These are phyloP conservation scores for Anagyrus pseudococci DNA, from an alignment of 2,888 invertebrate genomes.

Conservation along the genomic window DNA sequence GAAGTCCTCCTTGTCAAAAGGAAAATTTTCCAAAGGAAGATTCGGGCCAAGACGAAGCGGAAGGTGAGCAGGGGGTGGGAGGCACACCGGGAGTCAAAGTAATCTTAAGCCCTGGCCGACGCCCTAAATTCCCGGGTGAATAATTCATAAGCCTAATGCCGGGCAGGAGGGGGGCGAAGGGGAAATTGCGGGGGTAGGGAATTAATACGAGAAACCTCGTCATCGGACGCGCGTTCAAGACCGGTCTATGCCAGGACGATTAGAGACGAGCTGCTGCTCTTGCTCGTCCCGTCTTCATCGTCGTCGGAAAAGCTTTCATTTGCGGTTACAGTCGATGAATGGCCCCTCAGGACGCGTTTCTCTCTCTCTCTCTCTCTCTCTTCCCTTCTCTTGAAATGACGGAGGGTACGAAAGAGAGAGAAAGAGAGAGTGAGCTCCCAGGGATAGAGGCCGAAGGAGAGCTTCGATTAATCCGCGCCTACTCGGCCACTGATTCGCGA, in stretches of 20 bases:
- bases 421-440: too few species aligned
- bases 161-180: not conserved
- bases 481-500: too few species aligned
- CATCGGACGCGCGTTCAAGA: too few species aligned
- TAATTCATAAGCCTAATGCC: slow-evolving; percentile 27
- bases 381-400: not conserved
- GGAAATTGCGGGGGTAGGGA: too few species aligned
- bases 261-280: not conserved
- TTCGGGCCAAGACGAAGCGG: not conserved
- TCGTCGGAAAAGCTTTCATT: too few species aligned
- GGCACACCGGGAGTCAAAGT: slow-evolving; percentile 12
- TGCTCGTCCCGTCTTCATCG: too few species aligned
- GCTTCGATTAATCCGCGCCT: too few species aligned
- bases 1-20: too few species aligned
- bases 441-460: too few species aligned
- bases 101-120: slow-evolving; percentile 17
- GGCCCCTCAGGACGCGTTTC: too few species aligned
- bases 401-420: not conserved
- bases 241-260: not conserved
- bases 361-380: not conserved
- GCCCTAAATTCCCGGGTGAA: slow-evolving; percentile 23
- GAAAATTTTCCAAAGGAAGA: too few species aligned
- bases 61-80: not conserved
- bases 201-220: slow-evolving; percentile 6
- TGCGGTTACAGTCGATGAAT: too few species aligned